Conservation (phyloP, 2,113 vertebrate species). For the Lepus timidus region DNA sequence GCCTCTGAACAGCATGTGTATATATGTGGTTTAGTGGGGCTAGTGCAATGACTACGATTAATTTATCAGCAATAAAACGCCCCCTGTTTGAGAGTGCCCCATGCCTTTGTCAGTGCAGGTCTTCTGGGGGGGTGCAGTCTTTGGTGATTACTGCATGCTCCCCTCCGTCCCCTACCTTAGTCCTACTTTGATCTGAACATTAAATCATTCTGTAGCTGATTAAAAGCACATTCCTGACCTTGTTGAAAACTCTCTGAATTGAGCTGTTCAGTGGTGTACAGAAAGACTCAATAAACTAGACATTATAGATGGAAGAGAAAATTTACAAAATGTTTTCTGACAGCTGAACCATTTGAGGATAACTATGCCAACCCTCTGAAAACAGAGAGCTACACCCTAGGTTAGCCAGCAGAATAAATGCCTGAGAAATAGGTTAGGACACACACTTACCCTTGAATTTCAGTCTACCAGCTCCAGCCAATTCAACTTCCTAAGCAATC, state of each 20-base stretch:
- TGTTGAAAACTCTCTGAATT: neutral
- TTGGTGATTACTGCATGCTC: neutral
- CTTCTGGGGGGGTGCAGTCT: neutral
- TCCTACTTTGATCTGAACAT: neutral
- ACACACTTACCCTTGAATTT: neutral
- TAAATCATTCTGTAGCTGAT: neutral
- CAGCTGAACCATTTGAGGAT: too few relatives aligned
- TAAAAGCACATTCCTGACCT: neutral
- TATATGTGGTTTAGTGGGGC: neutral
- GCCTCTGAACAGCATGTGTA: neutral
- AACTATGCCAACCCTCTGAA: neutral
- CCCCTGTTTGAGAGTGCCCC: neutral
- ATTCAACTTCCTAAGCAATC: slow-evolving; percentile 43
- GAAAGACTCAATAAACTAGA: neutral
- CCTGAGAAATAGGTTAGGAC: slow-evolving; percentile 16
- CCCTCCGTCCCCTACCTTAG: neutral
- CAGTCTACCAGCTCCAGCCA: slow-evolving; percentile 26
- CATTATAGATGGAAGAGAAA: neutral
- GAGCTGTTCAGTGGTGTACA: neutral
- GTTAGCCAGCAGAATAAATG: slow-evolving; percentile 1
- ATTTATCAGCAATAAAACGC: neutral
- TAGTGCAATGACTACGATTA: neutral
- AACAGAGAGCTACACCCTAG: rapidly evolving
- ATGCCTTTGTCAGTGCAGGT: rapidly evolving
- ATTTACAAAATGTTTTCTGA: neutral